Evolutionary conservation across 1,140 invertebrate genomes (phyloP), one percentile per base, ranked within the genome.

Genomic region (Cylas formicarius): DNA sequence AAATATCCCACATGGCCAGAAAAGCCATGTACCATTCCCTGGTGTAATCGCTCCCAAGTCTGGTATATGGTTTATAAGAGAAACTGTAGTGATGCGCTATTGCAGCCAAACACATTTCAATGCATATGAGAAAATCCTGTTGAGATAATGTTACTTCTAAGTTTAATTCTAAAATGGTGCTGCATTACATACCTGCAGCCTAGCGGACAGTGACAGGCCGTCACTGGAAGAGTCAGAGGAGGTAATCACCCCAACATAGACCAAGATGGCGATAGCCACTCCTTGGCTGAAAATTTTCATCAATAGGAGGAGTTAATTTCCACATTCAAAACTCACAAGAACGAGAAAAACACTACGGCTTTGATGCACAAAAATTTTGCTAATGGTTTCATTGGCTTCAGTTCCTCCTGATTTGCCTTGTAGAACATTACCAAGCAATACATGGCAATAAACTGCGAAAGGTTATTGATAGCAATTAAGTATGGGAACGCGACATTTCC

Each of bases 361-460:
- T 97, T 97, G 46, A 97, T 95, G 65, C 93, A 97, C n/a, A 97
- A 71, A 71, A 97, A 97, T 69, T 97, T 97, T 42, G 87, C 85
- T 52, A 97, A 75, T 5, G 93, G 92, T 60, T 85, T 85, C 82
- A 97, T 92, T 11, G 91, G 90, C 52, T 80, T 77, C 4, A 97
- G 67, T 67, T 94, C 88, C 49, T 82, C 75, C 56, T 79, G 78
- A 67, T 88, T 92, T 7, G 89, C 90, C 68, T 76, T 80, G 64
- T 97, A 97, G 66, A 97, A 97, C 36, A 97, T 70, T 4, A 96
- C 86, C 35, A 97, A 69, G 62, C 88, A 95, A 60, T 96, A 97
- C 90, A 97, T 95, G 6, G 93, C 91, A 38, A 92, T 78, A 70
- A 93, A 92, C 64, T 97, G 93, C 10, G 92, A 96, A 31, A 94